Percentiles rank a stretch among this genome's conserved stretches.
Conservation (phyloP, 2,888 invertebrate genomes). For the Campoletis raptor region DNA sequence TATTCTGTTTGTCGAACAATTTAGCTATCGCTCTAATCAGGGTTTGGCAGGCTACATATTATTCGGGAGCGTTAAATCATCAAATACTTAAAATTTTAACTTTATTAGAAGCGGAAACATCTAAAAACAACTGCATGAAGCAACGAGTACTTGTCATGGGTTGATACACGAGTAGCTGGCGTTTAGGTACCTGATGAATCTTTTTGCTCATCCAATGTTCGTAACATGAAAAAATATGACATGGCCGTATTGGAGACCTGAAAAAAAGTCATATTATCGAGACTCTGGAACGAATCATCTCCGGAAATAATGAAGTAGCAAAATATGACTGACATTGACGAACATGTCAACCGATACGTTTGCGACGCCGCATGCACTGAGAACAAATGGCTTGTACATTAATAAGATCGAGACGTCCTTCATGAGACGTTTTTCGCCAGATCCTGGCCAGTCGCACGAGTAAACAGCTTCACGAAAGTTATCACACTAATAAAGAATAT, state of each 20-base stretch:
- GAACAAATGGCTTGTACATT: constrained; percentile 44
- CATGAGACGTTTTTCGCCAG: constrained; percentile 52
- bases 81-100: not conserved
- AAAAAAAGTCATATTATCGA: not conserved
- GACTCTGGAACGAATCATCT: not conserved
- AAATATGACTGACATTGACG: constrained; percentile 48
- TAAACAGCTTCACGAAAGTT: constrained; percentile 55
- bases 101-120: not conserved
- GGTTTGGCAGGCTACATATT: too few relatives aligned
- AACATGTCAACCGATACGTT: constrained; percentile 68
- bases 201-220: constrained; percentile 44
- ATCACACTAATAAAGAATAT: constrained; percentile 43
- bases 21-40: not conserved
- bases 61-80: too few relatives aligned
- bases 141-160: too few relatives aligned
- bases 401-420: constrained; percentile 62
- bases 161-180: too few relatives aligned
- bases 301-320: not conserved
- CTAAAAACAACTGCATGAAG: too few relatives aligned
- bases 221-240: constrained; percentile 56
- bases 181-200: not conserved
- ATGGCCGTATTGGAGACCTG: constrained; percentile 49
- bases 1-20: too few relatives aligned
- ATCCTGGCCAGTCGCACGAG: constrained; percentile 57
- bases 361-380: constrained; percentile 60